Evolutionary conservation across 1,140 invertebrate genomes (phyloP).

Genomic region (Laupala kohalensis): DNA sequence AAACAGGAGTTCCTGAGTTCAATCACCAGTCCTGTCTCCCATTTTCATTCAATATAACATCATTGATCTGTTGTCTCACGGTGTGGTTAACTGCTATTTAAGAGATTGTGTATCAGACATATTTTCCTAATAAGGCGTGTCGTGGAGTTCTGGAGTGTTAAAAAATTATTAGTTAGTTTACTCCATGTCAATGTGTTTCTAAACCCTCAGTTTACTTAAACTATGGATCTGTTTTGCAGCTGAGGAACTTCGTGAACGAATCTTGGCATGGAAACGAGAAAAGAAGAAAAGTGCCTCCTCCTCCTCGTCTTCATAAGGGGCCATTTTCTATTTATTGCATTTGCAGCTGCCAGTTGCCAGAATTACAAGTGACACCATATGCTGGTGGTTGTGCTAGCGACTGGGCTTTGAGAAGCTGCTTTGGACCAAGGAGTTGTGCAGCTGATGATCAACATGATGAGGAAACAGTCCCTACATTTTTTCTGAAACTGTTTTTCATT

Average conservation of each 20-base stretch:
- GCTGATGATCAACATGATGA: background rate
- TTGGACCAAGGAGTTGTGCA: background rate
- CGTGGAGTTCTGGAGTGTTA: too few relatives aligned
- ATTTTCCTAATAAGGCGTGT: too few relatives aligned
- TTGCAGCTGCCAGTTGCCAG: background rate
- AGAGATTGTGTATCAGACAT: too few relatives aligned
- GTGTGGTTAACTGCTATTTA: too few relatives aligned
- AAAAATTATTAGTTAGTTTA: too few relatives aligned
- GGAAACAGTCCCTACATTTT: background rate
- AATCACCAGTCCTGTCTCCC: too few relatives aligned
- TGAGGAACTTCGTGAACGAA: conserved; percentile 61
- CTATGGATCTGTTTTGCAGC: conserved; percentile 32
- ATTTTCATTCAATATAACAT: too few relatives aligned
- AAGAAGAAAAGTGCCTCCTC: conserved; percentile 34
- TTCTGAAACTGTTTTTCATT: background rate
- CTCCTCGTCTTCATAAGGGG: background rate
- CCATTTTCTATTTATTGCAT: background rate
- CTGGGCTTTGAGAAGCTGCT: background rate
- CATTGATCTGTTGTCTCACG: too few relatives aligned
- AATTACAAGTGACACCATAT: background rate
- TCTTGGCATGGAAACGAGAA: conserved; percentile 62
- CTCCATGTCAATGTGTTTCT: background rate
- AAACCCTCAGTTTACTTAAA: background rate
- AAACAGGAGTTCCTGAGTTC: too few relatives aligned
- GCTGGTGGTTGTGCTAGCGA: background rate